Conservation (phyloP, 2,888 invertebrate species). For the Patella ulyssiponensis region DNA sequence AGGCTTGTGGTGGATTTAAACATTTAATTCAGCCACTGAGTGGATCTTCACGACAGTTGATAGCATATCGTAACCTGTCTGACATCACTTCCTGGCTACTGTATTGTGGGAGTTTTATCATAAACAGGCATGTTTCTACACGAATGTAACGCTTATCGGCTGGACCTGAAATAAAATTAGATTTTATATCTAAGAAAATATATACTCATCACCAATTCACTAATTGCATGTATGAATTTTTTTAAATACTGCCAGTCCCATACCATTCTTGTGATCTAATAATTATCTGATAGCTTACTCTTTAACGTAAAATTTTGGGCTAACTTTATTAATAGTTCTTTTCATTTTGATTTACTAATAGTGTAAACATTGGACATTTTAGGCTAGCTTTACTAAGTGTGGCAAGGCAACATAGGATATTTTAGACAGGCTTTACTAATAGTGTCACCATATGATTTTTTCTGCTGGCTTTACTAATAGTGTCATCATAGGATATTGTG, state of each 20-base stretch:
- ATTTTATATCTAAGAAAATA: neutral
- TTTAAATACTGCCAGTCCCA: too few relatives aligned
- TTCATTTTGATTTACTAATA: too few relatives aligned
- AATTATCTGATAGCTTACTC: too few relatives aligned
- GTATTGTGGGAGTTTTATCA: conserved; percentile 72
- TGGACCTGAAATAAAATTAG: conserved; percentile 51
- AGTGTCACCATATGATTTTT: neutral
- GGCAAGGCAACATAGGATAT: neutral
- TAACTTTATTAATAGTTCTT: too few relatives aligned
- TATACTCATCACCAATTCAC: too few relatives aligned
- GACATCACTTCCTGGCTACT: conserved; percentile 68
- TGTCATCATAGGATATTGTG: too few relatives aligned
- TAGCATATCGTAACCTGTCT: conserved; percentile 68
- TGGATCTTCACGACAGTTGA: conserved; percentile 70
- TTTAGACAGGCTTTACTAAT: neutral
- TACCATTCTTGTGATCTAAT: too few relatives aligned
- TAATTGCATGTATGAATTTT: too few relatives aligned
- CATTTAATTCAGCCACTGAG: conserved; percentile 63
- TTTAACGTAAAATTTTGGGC: too few relatives aligned
- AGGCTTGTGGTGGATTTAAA: too few relatives aligned
- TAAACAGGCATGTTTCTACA: conserved; percentile 72
- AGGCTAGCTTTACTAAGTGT: neutral
- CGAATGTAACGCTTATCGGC: conserved; percentile 68
- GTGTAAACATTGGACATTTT: too few relatives aligned
- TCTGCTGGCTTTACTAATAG: neutral